phyloP scores from a whole-genome alignment of 2,113 vertebrate species.

The Varanus komodoensis region DNA sequence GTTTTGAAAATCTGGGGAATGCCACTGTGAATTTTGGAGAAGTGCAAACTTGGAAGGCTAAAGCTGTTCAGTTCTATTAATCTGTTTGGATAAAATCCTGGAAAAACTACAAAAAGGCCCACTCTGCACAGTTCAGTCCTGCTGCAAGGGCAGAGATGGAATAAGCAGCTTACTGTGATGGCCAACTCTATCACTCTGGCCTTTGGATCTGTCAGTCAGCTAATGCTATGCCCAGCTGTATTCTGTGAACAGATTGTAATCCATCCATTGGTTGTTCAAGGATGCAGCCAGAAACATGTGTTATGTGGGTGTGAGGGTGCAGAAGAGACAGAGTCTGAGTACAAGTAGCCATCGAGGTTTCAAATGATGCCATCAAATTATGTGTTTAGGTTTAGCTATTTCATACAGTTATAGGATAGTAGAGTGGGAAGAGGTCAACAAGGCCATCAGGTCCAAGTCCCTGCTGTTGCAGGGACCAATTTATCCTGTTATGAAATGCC shows the following conservation, averaged over 20 bases:
- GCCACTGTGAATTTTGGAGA: too few species aligned
- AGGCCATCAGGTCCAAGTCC: too few species aligned
- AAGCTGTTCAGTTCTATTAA: background rate
- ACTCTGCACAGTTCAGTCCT: background rate
- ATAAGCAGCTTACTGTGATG: background rate
- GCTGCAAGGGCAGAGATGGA: background rate
- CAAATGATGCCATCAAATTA: background rate
- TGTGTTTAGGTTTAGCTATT: background rate
- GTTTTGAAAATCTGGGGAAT: too few species aligned
- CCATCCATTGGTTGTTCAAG: background rate
- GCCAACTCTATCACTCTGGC: background rate
- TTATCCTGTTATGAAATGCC: background rate
- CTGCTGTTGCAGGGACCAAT: too few species aligned
- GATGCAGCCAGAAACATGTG: too few species aligned
- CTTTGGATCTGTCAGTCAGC: background rate
- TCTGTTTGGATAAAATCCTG: background rate
- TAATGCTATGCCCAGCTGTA: background rate
- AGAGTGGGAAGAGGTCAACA: too few species aligned
- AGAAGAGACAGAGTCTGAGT: background rate
- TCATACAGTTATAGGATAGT: too few species aligned
- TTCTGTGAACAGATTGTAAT: background rate
- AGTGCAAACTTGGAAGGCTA: too few species aligned
- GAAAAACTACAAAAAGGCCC: too few species aligned
- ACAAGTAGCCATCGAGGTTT: background rate
- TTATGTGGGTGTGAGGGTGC: background rate